phyloP scores from a whole-genome alignment of 2,888 invertebrate genomes.

The Agrotis clavis region DNA sequence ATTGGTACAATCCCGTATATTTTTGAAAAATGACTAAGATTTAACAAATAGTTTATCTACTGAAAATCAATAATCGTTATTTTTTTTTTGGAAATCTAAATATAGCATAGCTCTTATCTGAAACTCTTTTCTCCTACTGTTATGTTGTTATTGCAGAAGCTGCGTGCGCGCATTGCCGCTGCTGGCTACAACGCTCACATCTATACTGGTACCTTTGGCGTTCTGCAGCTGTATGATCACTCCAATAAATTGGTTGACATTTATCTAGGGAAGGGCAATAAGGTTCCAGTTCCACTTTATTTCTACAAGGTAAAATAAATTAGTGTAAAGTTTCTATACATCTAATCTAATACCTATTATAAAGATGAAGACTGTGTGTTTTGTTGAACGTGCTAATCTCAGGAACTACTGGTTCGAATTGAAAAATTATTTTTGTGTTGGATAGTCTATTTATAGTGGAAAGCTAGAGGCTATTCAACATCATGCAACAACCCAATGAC shows the following conservation, averaged over 20 bases:
- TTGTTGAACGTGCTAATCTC: too few species aligned
- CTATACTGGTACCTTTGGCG: slow-evolving; percentile 92
- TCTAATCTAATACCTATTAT: too few species aligned
- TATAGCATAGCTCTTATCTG: background rate
- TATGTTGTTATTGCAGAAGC: slow-evolving; percentile 70
- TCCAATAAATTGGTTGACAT: slow-evolving; percentile 82
- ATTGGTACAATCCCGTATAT: too few species aligned
- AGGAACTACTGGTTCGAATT: too few species aligned
- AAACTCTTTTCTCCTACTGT: background rate
- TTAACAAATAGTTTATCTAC: too few species aligned
- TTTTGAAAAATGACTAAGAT: too few species aligned
- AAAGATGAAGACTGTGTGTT: too few species aligned
- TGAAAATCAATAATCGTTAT: background rate
- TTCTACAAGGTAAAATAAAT: slow-evolving; percentile 82
- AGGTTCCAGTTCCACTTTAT: slow-evolving; percentile 85
- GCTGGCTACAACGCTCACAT: slow-evolving; percentile 82
- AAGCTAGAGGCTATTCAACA: too few species aligned
- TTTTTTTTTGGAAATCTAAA: too few species aligned
- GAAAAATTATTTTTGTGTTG: too few species aligned
- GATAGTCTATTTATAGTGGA: too few species aligned
- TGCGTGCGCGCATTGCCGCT: slow-evolving; percentile 80
- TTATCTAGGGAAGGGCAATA: slow-evolving; percentile 79
- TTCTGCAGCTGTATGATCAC: slow-evolving; percentile 89
- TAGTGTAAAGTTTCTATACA: background rate
- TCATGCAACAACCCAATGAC: too few species aligned